phyloP scores from a whole-genome alignment of 2,888 invertebrate genomes.

The Rotaria socialis region DNA sequence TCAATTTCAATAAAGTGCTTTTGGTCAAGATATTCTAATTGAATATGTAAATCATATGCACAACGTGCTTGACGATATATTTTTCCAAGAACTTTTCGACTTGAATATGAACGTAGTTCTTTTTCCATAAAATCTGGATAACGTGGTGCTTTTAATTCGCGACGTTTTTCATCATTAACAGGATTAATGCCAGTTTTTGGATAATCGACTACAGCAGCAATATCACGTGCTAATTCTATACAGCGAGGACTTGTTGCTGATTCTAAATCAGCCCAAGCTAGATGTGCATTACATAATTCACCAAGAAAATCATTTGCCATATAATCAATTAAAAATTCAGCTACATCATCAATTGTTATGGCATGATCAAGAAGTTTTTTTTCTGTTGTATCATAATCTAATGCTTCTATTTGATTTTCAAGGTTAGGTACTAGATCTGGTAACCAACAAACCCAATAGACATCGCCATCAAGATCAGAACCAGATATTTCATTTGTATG shows the following conservation, averaged over 20 bases:
- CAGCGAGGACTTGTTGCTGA: background rate
- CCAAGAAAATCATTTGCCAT: conserved; percentile 35
- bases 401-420: conserved; percentile 34
- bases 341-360: conserved; percentile 23
- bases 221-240: conserved; percentile 11
- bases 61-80: conserved; percentile 13
- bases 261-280: conserved; percentile 36
- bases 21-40: conserved; percentile 1
- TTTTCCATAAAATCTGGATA: conserved; percentile 34
- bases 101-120: background rate
- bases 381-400: background rate
- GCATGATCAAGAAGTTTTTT: conserved; percentile 24
- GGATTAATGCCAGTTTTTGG: conserved; percentile 29
- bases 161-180: conserved; percentile 30
- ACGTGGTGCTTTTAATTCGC: conserved; percentile 22
- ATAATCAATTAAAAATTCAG: conserved; percentile 33
- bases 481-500: conserved; percentile 27
- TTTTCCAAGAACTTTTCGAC: conserved; percentile 27
- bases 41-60: conserved; percentile 22
- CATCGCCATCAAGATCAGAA: conserved; percentile 34
- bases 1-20: background rate
- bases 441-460: conserved; percentile 33
- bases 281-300: conserved; percentile 37
- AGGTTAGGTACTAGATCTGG: background rate
- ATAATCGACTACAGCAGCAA: conserved; percentile 35